Percentiles rank a stretch among this genome's conserved stretches.
Conservation (phyloP, 2,113 vertebrate species). For the Aegypius monachus region DNA sequence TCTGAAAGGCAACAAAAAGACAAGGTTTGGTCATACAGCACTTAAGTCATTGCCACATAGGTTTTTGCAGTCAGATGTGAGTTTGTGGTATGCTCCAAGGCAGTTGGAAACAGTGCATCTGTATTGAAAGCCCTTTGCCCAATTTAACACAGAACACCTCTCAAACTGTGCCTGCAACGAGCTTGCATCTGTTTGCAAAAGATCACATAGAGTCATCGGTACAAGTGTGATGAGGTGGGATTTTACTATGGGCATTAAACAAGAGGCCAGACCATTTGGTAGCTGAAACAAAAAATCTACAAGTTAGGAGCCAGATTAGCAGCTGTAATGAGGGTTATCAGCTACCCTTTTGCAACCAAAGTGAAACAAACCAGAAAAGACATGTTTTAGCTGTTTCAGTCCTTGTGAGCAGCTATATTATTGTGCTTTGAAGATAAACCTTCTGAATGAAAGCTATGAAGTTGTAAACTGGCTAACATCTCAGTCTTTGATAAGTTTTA, state of each 20-base stretch:
- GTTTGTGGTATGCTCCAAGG: not conserved
- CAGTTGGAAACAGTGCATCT: not conserved
- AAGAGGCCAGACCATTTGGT: not conserved
- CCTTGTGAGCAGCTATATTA: not conserved
- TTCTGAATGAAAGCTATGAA: not conserved
- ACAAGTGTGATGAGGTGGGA: not conserved
- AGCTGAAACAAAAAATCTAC: not conserved
- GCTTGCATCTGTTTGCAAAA: not conserved
- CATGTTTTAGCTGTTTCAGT: not conserved
- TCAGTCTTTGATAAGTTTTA: not conserved
- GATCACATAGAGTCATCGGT: not conserved
- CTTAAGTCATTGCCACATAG: not conserved
- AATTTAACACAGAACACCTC: not conserved
- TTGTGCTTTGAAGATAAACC: not conserved
- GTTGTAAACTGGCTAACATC: not conserved
- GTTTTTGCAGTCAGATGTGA: not conserved
- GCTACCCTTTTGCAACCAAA: not conserved
- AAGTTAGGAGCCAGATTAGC: not conserved
- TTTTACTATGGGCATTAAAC: not conserved
- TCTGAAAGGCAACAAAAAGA: not conserved
- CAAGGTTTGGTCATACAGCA: not conserved
- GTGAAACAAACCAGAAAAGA: not conserved
- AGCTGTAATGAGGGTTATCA: not conserved
- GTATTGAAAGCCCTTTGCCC: not conserved
- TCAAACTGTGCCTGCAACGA: not conserved